Percentiles rank a stretch among this genome's conserved stretches.
phyloP scores from a whole-genome alignment of 2,113 vertebrate genomes.

The Lanius ludovicianus region DNA sequence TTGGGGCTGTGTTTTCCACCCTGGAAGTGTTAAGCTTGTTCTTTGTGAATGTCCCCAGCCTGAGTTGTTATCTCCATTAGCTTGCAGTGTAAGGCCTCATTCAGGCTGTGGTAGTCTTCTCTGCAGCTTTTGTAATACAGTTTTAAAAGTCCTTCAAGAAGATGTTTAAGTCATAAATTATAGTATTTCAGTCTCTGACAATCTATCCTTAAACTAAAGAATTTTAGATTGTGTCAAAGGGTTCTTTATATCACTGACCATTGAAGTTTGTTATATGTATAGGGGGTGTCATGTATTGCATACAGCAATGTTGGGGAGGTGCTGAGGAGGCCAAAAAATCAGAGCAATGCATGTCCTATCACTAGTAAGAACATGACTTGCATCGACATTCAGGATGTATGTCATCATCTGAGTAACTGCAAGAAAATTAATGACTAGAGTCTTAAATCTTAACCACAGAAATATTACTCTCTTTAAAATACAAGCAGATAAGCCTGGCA shows the following conservation, averaged over 20 bases:
- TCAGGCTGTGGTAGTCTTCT: no score
- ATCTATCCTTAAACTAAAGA: not conserved
- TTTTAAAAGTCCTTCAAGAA: no score
- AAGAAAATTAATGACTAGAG: not conserved
- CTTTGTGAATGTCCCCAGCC: no score
- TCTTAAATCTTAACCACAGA: not conserved
- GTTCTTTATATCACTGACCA: not conserved
- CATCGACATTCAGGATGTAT: not conserved
- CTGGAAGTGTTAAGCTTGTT: no score
- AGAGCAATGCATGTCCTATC: not conserved
- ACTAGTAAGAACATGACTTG: not conserved
- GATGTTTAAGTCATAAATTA: no score
- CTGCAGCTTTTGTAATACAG: no score
- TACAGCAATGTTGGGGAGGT: fast-evolving
- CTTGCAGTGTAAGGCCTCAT: no score
- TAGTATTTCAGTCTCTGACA: no score
- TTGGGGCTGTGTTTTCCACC: no score
- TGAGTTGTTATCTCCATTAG: no score
- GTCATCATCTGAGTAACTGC: not conserved
- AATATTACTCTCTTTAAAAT: not conserved
- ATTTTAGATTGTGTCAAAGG: not conserved
- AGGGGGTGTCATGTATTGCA: fast-evolving
- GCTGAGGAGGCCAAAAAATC: not conserved
- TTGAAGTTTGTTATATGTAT: not conserved
- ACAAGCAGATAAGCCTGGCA: not conserved